Percentiles rank a stretch among this genome's conserved stretches.
phyloP scores from a whole-genome alignment of 2,113 vertebrate species.

The Rhodinocichla rosea region DNA sequence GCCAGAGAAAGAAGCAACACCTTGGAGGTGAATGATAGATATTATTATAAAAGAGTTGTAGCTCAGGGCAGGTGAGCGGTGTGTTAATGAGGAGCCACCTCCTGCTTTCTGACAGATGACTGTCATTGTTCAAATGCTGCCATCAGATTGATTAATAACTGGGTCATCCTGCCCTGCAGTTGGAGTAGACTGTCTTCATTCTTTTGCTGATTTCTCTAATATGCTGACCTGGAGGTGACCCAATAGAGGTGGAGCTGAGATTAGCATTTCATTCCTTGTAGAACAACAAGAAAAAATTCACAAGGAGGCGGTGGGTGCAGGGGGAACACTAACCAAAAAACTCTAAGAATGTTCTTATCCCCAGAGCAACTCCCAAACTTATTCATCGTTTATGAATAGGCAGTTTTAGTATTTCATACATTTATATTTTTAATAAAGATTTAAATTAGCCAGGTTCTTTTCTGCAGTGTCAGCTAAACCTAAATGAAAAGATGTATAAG shows the following conservation, averaged over 20 bases:
- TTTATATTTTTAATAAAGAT: constrained; percentile 42
- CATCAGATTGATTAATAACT: constrained; percentile 70
- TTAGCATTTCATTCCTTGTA: constrained; percentile 73
- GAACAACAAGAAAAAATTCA: constrained; percentile 63
- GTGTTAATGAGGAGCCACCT: constrained; percentile 84
- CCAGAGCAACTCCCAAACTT: neutral
- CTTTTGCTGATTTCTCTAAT: constrained; percentile 74
- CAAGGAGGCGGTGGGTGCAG: neutral
- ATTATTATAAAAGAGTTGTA: constrained; percentile 82
- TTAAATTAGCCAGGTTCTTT: neutral
- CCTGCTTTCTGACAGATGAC: constrained; percentile 86
- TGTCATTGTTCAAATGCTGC: constrained; percentile 78
- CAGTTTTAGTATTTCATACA: neutral
- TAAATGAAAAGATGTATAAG: neutral
- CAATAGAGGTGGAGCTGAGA: constrained; percentile 69
- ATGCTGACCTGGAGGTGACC: constrained; percentile 78
- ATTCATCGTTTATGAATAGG: neutral
- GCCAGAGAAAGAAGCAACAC: constrained; percentile 70
- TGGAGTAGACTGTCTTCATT: constrained; percentile 58
- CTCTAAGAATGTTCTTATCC: neutral
- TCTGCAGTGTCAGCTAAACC: constrained; percentile 13
- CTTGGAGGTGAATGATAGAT: constrained; percentile 78
- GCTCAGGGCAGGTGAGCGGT: constrained; percentile 83
- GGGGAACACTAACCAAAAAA: neutral
- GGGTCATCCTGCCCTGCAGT: constrained; percentile 79